These are phyloP conservation scores for Graphium colonna DNA, from an alignment of 2,888 invertebrate species.

Conservation along the genomic window DNA sequence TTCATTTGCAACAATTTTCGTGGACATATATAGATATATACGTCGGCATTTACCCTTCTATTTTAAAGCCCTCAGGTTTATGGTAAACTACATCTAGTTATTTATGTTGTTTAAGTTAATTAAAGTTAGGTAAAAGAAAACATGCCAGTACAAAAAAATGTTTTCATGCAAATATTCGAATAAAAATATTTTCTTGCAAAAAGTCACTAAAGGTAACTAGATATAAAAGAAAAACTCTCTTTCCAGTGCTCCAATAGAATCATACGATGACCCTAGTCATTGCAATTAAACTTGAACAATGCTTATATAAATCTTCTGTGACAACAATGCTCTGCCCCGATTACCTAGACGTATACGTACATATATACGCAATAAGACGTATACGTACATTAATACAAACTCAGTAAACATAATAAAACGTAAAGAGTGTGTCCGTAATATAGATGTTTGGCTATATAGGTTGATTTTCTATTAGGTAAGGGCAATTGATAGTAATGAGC, in stretches of 20 bases:
- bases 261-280: constrained; percentile 66
- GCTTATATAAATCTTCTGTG: constrained; percentile 73
- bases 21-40: too few relatives aligned
- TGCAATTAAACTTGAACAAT: constrained; percentile 76
- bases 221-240: constrained; percentile 55
- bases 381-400: constrained; percentile 12
- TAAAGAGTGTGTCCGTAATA: constrained; percentile 21
- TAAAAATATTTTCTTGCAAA: constrained; percentile 23
- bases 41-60: too few relatives aligned
- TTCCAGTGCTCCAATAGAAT: constrained; percentile 65
- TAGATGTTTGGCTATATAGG: too few relatives aligned
- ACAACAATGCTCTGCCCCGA: constrained; percentile 58
- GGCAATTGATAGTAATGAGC: constrained; percentile 21
- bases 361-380: not conserved
- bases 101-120: too few relatives aligned
- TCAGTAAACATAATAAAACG: not conserved
- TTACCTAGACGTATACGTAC: constrained; percentile 19
- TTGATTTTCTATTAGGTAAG: constrained; percentile 11
- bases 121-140: too few relatives aligned
- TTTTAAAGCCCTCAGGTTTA: not conserved
- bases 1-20: not conserved
- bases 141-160: too few relatives aligned
- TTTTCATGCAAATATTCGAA: too few relatives aligned
- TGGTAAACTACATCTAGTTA: constrained; percentile 33
- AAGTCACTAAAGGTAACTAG: constrained; percentile 42